Evolutionary conservation across 2,797 vertebrate genomes (phyloP), one percentile per base, ranked within the genome.

Genomic region (Neopelma chrysocephalum): DNA sequence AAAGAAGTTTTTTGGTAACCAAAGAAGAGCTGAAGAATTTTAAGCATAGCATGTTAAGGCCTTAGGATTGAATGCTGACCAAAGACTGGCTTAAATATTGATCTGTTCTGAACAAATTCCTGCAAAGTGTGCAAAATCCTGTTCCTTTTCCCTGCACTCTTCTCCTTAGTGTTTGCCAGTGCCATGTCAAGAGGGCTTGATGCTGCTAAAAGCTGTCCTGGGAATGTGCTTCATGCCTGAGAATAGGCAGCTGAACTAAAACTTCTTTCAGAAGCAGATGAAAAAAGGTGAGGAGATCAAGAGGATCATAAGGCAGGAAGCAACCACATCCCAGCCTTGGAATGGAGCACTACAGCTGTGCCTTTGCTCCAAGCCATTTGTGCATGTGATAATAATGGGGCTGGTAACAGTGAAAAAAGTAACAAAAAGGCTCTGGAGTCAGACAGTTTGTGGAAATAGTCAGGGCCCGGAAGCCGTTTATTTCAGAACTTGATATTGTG

Each of bases 381-480:
- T 36, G 60, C 29, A 20, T 0, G 0, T 18, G 45, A 11, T 7
- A 79, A 70, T 0, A 56, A 48, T 5, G 47, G 34, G 42, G 80
- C 78, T 81, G 75, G 51, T 34, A 87, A 76, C 53, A 64, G 32
- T 18, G 64, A 40, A 90, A 73, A 68, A 84, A 64, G 36, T 4
- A 89, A 90, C 15, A 70, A 38, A 79, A 95, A 97, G 95, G 96
- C 96, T 97, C 97, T 97, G 82, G 96, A 95, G 79, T 96, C 96
- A 97, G 89, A 90, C 4, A 72, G 65, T 95, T 73, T 82, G 94
- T 91, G 81, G 93, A 95, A 78, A 96, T 92, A 88, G 38, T 82
- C 96, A 95, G 76, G 96, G 97, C 95, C 90, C 64, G 64, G 90
- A 94, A 96, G 97, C 97, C 97, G 89, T 98, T 98, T 98, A 98